Percentiles rank a stretch among this genome's conserved stretches.
phyloP scores from a whole-genome alignment of 2,113 vertebrate species.

The Saguinus midas region DNA sequence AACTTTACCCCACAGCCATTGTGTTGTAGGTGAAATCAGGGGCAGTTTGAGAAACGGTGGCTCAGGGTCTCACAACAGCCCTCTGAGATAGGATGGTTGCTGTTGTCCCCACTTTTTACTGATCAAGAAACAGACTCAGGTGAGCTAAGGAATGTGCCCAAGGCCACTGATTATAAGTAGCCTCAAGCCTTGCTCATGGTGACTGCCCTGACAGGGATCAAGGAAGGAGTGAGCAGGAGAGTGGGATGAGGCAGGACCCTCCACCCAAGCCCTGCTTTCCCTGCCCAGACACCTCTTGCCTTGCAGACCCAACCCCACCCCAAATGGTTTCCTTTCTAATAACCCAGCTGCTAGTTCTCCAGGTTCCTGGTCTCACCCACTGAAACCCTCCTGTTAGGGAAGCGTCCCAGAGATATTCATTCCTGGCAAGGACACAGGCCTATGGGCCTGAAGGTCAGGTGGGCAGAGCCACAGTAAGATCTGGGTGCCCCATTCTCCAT shows the following conservation, averaged over 20 bases:
- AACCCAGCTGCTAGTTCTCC: neutral
- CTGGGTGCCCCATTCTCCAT: neutral
- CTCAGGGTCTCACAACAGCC: neutral
- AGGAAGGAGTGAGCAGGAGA: neutral
- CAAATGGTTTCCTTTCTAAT: neutral
- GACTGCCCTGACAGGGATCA: neutral
- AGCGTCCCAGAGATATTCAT: neutral
- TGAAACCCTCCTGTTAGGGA: neutral
- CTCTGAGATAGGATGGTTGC: neutral
- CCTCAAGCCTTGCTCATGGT: neutral
- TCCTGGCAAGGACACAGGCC: neutral
- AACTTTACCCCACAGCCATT: neutral
- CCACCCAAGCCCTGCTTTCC: neutral
- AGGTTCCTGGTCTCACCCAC: neutral
- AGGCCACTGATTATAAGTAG: neutral
- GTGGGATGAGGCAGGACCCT: neutral
- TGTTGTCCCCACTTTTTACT: neutral
- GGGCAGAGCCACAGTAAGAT: neutral
- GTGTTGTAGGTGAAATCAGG: neutral
- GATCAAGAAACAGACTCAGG: neutral
- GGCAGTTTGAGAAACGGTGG: neutral
- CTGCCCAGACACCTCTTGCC: neutral
- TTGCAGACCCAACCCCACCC: neutral
- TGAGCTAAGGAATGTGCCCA: neutral
- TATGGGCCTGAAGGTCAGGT: neutral